phyloP scores from a whole-genome alignment of 2,888 invertebrate species.

The Muscina levida region DNA sequence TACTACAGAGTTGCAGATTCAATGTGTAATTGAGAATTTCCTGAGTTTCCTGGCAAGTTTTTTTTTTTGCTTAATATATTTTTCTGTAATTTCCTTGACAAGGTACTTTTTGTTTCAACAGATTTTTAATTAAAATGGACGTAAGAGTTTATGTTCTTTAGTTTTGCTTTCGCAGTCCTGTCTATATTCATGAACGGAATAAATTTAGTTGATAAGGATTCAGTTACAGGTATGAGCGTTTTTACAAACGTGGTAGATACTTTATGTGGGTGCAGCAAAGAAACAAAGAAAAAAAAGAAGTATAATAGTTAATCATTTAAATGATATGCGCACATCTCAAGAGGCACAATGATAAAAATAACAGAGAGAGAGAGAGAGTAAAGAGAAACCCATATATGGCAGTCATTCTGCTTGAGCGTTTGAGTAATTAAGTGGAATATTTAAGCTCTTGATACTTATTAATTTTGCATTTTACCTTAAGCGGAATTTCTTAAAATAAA shows the following conservation, averaged over 20 bases:
- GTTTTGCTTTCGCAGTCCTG: conserved; percentile 9
- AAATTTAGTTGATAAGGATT: background rate
- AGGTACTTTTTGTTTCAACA: conserved; percentile 55
- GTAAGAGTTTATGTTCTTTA: background rate
- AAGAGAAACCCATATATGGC: background rate
- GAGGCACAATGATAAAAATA: conserved; percentile 20
- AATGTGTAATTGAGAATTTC: conserved; percentile 51
- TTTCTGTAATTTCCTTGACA: background rate
- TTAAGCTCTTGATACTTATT: conserved; percentile 61
- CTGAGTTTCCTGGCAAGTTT: conserved; percentile 14
- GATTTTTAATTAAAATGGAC: conserved; percentile 60
- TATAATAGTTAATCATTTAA: conserved; percentile 38
- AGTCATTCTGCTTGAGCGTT: background rate
- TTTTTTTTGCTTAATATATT: conserved; percentile 4
- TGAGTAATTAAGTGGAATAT: conserved; percentile 42
- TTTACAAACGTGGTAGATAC: no score
- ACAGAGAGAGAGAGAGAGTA: background rate
- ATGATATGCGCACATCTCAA: conserved; percentile 26
- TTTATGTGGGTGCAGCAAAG: background rate
- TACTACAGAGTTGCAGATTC: conserved; percentile 24
- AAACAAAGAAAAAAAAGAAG: background rate
- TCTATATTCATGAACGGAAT: background rate
- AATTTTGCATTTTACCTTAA: conserved; percentile 59
- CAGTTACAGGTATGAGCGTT: no score
- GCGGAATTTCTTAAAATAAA: conserved; percentile 14